A percentile compares a stretch with the other conserved stretches of the same genome.
These are phyloP conservation scores for Athalia cordata DNA, from an alignment of 2,888 invertebrate genomes.

Conservation along the genomic window DNA sequence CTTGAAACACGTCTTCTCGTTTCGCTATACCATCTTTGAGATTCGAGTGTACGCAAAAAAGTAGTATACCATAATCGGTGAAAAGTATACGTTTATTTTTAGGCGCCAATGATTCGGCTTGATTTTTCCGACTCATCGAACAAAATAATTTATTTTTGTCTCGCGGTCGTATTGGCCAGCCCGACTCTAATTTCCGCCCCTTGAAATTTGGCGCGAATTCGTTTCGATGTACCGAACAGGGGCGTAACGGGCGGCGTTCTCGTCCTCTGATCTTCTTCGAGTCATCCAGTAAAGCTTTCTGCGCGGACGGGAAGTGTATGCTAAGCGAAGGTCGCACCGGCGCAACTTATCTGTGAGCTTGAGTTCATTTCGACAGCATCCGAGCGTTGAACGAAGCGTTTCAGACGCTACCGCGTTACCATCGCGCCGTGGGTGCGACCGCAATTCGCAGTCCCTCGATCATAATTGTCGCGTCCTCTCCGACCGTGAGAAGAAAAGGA, in stretches of 20 bases:
- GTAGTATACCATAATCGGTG: no score
- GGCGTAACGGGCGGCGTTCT: conserved; percentile 17
- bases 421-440: conserved; percentile 37
- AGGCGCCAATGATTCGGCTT: not conserved
- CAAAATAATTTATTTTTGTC: not conserved
- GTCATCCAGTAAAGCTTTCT: conserved; percentile 61
- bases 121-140: conserved; percentile 13
- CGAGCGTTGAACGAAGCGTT: no score
- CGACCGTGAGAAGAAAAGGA: not conserved
- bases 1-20: no score
- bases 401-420: conserved; percentile 13
- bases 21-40: no score
- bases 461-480: no score
- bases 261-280: conserved; percentile 64
- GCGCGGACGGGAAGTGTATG: conserved; percentile 60
- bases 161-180: not conserved
- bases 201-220: conserved; percentile 25
- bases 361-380: conserved; percentile 4
- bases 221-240: conserved; percentile 17
- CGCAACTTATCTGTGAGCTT: not conserved
- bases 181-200: conserved; percentile 5
- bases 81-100: not conserved
- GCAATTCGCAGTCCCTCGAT: not conserved
- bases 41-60: no score
- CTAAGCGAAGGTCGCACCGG: conserved; percentile 59